Base-by-base conservation (phyloP, 2,113 vertebrate genomes). In the Agapornis roseicollis region DNA sequence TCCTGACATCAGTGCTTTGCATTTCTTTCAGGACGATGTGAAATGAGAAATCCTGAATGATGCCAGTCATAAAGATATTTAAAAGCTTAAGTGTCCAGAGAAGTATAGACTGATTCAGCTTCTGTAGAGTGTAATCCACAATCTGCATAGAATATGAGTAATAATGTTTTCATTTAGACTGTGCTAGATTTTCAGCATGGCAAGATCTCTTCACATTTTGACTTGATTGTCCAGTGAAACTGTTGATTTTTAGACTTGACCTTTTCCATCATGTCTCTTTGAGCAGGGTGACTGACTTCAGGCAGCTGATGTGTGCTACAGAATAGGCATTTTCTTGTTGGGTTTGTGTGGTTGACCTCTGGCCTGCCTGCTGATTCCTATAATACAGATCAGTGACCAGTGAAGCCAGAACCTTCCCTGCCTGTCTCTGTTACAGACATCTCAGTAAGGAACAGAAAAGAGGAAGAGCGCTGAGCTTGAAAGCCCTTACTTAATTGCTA, bases 221-320 rank as follows among this genome's bases (percentile, higher is more conserved):
- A 85, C 81, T 96, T 87, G 44, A 58, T 88, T 80, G 44, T 84
- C 66, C 47, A 27, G 85, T 71, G 74, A 81, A 97, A 95, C 76
- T 88, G 81, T 39, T 10, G 27, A 85, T 94, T 97, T 97, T 96
- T 91, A 96, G 96, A 96, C 95, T 97, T 97, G 97, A 97, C 97
- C 96, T 97, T 96, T 96, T 85, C 86, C 5, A 0, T 94, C 6
- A 19, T 76, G 72, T 92, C 85, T 87, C 87, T 97, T 97, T 96
- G 94, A 97, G 95, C 68, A 94, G 79, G 90, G 85, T 85, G 23
- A 23, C 89, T 96, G 89, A 94, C 85, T 95, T 68, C n/a, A 92
- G 85, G 79, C 56, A 72, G 79, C 81, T 90, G 79, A 94, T 88
- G 81, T 81, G 41, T 89, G 77, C 33, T 61, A 93, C 82, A 92